Percentiles rank a stretch among this genome's conserved stretches.
These are phyloP conservation scores for Apaloderma vittatum DNA, from an alignment of 2,113 vertebrate genomes.

Conservation along the genomic window DNA sequence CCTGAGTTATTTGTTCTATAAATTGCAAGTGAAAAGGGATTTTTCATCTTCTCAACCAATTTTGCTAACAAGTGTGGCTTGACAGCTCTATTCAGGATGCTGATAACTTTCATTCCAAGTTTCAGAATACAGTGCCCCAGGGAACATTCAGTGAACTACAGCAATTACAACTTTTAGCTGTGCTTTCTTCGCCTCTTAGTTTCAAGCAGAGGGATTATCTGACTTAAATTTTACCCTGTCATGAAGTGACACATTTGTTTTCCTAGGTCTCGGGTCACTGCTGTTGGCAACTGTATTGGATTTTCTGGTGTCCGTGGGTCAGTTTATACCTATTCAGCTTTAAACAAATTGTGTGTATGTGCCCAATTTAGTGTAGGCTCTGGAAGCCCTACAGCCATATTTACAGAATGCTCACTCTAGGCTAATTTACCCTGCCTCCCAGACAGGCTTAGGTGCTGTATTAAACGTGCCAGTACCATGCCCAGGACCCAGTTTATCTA, in stretches of 20 bases:
- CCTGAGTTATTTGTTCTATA: constrained; percentile 42
- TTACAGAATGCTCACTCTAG: background rate
- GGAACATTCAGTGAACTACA: constrained; percentile 19
- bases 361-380: background rate
- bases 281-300: background rate
- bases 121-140: constrained; percentile 34
- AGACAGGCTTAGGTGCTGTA: background rate
- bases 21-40: constrained; percentile 23
- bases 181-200: background rate
- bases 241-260: background rate
- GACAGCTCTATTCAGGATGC: constrained; percentile 61
- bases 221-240: background rate
- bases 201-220: constrained; percentile 7
- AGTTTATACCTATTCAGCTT: background rate
- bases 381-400: background rate
- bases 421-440: background rate
- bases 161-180: constrained; percentile 41
- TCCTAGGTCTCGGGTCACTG: background rate
- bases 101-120: constrained; percentile 43
- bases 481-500: background rate
- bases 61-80: constrained; percentile 50
- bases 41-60: constrained; percentile 53
- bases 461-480: background rate
- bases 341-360: background rate
- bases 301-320: background rate